Conservation (phyloP, 2,797 vertebrate genomes). For the Arnoldichthys spilopterus region DNA sequence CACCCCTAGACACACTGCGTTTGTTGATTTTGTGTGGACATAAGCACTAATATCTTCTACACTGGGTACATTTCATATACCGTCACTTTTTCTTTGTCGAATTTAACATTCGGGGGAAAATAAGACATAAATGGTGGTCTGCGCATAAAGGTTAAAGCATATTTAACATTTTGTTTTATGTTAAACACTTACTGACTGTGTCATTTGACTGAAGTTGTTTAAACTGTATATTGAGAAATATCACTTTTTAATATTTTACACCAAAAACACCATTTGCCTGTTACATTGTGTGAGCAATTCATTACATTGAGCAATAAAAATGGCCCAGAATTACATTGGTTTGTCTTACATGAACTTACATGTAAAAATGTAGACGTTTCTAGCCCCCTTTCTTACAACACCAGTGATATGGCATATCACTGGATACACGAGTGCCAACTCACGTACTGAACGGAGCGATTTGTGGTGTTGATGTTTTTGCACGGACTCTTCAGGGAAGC, state of each 20-base stretch:
- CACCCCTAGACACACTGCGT: too few relatives aligned
- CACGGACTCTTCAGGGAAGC: conserved; percentile 67
- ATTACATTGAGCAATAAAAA: conserved; percentile 52
- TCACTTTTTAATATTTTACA: background rate
- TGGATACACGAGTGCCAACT: conserved; percentile 72
- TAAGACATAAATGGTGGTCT: too few relatives aligned
- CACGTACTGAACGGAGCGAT: conserved; percentile 64
- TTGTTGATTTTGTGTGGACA: too few relatives aligned
- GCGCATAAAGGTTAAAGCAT: too few relatives aligned
- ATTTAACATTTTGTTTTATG: too few relatives aligned
- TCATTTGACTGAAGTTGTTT: too few relatives aligned
- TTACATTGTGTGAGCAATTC: conserved; percentile 1
- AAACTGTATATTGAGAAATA: too few relatives aligned
- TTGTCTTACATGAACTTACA: background rate
- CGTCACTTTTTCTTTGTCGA: too few relatives aligned
- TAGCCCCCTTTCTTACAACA: background rate
- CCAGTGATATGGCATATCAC: conserved; percentile 69
- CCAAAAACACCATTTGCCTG: background rate
- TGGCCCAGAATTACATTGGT: background rate
- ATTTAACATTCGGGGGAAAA: too few relatives aligned
- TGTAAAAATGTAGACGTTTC: background rate
- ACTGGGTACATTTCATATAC: too few relatives aligned
- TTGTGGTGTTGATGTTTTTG: conserved; percentile 77
- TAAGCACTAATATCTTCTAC: too few relatives aligned
- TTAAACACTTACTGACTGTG: too few relatives aligned